phyloP scores from a whole-genome alignment of 2,888 invertebrate species.

The Polydrusus tereticollis region DNA sequence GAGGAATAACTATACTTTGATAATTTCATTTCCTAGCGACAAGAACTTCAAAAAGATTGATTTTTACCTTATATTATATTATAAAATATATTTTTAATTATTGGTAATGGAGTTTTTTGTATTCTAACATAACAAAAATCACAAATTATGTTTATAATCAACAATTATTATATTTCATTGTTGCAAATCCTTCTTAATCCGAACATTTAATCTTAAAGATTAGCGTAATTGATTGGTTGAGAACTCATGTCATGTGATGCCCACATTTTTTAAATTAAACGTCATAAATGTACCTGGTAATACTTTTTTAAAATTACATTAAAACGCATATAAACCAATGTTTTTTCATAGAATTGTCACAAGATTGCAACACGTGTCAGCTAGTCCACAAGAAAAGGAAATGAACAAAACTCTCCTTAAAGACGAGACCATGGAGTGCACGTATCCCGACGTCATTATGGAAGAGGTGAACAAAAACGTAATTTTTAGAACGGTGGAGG shows the following conservation, averaged over 20 bases:
- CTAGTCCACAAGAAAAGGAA: conserved; percentile 54
- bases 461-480: conserved; percentile 76
- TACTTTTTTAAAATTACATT: background rate
- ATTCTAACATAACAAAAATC: no score
- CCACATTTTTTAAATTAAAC: conserved; percentile 7
- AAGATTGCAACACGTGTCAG: conserved; percentile 46
- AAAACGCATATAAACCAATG: no score
- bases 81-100: no score
- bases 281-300: background rate
- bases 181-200: conserved; percentile 3
- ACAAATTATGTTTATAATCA: no score
- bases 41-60: no score
- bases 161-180: background rate
- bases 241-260: background rate
- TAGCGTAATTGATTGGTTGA: background rate
- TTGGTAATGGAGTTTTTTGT: background rate
- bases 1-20: no score
- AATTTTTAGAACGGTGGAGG: conserved; percentile 68
- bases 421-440: conserved; percentile 69
- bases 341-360: conserved; percentile 47
- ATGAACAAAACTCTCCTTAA: conserved; percentile 54
- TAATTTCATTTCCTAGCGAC: no score
- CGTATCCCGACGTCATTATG: conserved; percentile 79
- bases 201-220: background rate
- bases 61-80: no score